Conservation (phyloP, 2,888 invertebrate genomes). For the Scaptomyza cyrtandrae region DNA sequence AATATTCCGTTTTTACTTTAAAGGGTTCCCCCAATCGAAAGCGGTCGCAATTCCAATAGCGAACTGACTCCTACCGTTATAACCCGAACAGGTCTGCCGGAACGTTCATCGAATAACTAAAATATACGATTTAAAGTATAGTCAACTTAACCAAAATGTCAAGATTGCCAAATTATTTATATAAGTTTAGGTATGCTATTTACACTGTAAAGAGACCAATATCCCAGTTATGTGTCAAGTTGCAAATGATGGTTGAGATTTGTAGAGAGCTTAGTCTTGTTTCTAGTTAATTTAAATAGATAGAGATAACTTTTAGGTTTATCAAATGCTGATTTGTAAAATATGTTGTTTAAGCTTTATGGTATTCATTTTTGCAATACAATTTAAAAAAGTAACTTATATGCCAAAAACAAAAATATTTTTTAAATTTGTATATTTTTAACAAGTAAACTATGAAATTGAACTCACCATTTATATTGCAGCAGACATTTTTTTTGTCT, state of each 20-base stretch:
- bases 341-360: not conserved
- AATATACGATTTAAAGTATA: constrained; percentile 21
- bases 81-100: constrained; percentile 85
- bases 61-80: constrained; percentile 85
- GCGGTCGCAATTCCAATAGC: constrained; percentile 75
- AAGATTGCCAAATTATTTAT: constrained; percentile 64
- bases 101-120: constrained; percentile 84
- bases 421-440: not conserved
- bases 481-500: constrained; percentile 33
- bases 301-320: not conserved
- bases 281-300: not conserved
- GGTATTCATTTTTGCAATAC: not conserved
- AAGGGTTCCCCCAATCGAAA: constrained; percentile 86
- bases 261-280: not conserved
- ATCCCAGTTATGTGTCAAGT: constrained; percentile 52
- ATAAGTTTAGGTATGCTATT: too few species aligned
- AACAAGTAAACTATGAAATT: not conserved
- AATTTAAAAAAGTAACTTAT: not conserved
- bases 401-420: too few species aligned
- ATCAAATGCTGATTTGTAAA: not conserved
- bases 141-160: constrained; percentile 53
- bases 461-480: not conserved
- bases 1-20: not conserved
- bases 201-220: constrained; percentile 20
- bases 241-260: constrained; percentile 5